phyloP scores from a whole-genome alignment of 1,140 invertebrate genomes.

The Diorhabda sublineata region DNA sequence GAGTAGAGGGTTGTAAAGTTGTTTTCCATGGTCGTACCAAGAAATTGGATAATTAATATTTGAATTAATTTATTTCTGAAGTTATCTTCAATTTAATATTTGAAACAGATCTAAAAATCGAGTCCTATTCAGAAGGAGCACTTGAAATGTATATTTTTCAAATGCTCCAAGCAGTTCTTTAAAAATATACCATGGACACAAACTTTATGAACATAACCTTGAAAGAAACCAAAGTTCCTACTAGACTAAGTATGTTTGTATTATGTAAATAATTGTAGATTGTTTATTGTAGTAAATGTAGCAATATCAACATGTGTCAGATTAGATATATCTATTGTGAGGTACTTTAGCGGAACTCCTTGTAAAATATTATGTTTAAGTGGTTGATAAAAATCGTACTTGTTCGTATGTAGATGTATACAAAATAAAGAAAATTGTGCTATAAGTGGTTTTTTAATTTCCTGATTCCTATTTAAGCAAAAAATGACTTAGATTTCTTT shows the following conservation, averaged over 20 bases:
- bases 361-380: slow-evolving; percentile 24
- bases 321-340: slow-evolving; percentile 23
- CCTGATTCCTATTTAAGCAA: background rate
- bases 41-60: too few relatives aligned
- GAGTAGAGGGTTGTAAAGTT: background rate
- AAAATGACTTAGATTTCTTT: background rate
- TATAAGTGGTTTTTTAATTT: slow-evolving; percentile 11
- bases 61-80: too few relatives aligned
- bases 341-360: slow-evolving; percentile 10
- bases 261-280: slow-evolving; percentile 25
- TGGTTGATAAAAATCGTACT: slow-evolving; percentile 36
- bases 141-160: too few relatives aligned
- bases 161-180: too few relatives aligned
- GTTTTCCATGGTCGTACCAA: background rate
- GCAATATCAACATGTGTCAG: slow-evolving; percentile 6
- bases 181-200: too few relatives aligned
- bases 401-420: slow-evolving; percentile 41
- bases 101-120: too few relatives aligned
- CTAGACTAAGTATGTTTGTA: slow-evolving; percentile 28
- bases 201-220: background rate
- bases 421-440: slow-evolving; percentile 29
- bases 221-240: slow-evolving; percentile 46
- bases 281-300: slow-evolving; percentile 25
- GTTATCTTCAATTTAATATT: too few relatives aligned
- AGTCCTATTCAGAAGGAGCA: too few relatives aligned